Base-by-base conservation (phyloP, 2,888 invertebrate species). In the Hirtodrosophila histrioides region DNA sequence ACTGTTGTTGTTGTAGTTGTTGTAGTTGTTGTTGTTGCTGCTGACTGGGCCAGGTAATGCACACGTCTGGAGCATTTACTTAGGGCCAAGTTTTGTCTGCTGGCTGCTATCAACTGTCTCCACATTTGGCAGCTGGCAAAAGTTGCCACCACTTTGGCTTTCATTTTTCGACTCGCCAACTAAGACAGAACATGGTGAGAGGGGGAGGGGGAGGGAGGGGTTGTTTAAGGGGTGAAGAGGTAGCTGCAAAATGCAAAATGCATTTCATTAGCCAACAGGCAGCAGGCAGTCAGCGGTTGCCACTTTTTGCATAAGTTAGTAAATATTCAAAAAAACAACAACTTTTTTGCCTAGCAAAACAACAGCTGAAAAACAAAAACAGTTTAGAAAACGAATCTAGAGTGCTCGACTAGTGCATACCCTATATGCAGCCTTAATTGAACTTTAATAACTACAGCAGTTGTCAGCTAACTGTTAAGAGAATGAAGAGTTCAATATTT, bases 251-350 rank as follows among this genome's bases (percentile, higher is more conserved):
- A 17, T 27, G 27, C 27, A 27, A 27, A 27, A 27, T 75, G 82
- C 87, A 82, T 82, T 82, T 82, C 82, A 82, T 82, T 82, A 82
- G 85, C 82, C 82, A 69, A 63, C 58, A 57, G 58, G 65, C 67
- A 60, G 56, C 54, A 63, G 54, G 64, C 69, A 62, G 63, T 55
- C 63, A 56, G 60, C 83, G 83, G 67, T 81, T 84, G 87, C 65
- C 87, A 75, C 85, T 81, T 82, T 84, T 65, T 62, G 75, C 86
- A 87, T 85, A 82, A 82, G 86, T 82, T 87, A 55, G 88, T 81
- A 85, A 87, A 82, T 82, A 82, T 87, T 78, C 87, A 87, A 82
- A 80, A 53, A 11, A 27, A 27, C 4, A 27, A 27, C 4, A 27
- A 27, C 31, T 51, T 53, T 53, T 24, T 31, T 64, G 68, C 73